Evolutionary conservation across 1,140 invertebrate species (phyloP).

Genomic region (Eufriesea mexicana): DNA sequence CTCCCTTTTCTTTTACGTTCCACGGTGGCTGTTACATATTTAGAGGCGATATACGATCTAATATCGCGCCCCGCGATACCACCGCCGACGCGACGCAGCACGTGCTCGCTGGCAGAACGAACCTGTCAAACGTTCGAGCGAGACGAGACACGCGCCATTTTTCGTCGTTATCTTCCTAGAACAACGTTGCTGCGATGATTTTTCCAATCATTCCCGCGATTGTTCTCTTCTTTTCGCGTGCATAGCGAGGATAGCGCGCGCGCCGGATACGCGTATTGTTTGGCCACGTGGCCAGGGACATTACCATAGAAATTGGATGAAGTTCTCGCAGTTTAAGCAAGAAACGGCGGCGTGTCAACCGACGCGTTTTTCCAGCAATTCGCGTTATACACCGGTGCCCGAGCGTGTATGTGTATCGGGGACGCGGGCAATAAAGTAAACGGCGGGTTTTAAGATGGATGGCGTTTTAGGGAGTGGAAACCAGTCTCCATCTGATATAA

Average conservation of each 20-base stretch:
- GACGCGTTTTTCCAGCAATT: background rate
- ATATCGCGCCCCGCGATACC: constrained; percentile 63
- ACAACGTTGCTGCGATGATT: background rate
- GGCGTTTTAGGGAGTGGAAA: constrained; percentile 59
- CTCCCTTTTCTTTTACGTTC: background rate
- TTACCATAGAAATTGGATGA: constrained; percentile 49
- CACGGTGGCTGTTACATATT: constrained; percentile 54
- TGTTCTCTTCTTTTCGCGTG: constrained; percentile 4
- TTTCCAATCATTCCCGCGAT: constrained; percentile 33
- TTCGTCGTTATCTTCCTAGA: constrained; percentile 31
- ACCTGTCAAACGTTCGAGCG: constrained; percentile 33
- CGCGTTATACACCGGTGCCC: too few relatives aligned
- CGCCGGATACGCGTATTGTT: constrained; percentile 26
- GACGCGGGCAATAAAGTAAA: constrained; percentile 37
- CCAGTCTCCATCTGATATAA: constrained; percentile 63
- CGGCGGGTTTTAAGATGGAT: constrained; percentile 22
- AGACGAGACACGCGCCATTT: constrained; percentile 13
- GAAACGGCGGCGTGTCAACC: background rate
- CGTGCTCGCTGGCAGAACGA: constrained; percentile 41
- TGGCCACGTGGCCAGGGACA: background rate
- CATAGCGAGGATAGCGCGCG: too few relatives aligned
- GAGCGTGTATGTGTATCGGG: background rate
- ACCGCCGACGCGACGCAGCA: constrained; percentile 17
- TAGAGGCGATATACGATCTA: constrained; percentile 69
- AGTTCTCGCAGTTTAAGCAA: constrained; percentile 37